Conservation (phyloP, 2,797 vertebrate species). For the Ciconia nigra region DNA sequence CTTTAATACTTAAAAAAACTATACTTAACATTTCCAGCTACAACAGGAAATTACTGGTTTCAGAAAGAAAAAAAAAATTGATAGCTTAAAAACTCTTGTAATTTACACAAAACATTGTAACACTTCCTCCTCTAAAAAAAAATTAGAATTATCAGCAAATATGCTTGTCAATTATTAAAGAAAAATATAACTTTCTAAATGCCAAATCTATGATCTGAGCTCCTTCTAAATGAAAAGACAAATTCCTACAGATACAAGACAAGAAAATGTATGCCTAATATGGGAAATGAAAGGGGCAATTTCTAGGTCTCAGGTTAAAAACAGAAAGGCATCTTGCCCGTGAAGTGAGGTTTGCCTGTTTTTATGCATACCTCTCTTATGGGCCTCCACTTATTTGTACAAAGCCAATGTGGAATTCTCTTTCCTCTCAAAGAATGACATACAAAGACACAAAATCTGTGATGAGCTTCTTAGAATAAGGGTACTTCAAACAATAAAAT, state of each 20-base stretch:
- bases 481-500: not conserved
- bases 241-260: not conserved
- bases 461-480: not conserved
- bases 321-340: not conserved
- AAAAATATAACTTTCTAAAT: not conserved
- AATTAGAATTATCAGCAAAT: not conserved
- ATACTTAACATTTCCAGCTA: constrained; percentile 38
- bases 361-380: not conserved
- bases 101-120: constrained; percentile 13
- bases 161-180: not conserved
- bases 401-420: not conserved
- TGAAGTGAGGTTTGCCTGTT: not conserved
- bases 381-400: not conserved
- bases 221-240: not conserved
- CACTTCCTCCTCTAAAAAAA: not conserved
- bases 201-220: not conserved
- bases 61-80: not conserved
- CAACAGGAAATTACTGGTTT: not conserved
- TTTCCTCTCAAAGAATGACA: not conserved
- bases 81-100: not conserved
- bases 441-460: not conserved
- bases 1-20: constrained; percentile 25
- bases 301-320: not conserved
- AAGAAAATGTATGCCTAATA: not conserved
- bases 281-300: not conserved